Conservation (phyloP, 2,113 vertebrate genomes). For the Neotragus pygmaeus region DNA sequence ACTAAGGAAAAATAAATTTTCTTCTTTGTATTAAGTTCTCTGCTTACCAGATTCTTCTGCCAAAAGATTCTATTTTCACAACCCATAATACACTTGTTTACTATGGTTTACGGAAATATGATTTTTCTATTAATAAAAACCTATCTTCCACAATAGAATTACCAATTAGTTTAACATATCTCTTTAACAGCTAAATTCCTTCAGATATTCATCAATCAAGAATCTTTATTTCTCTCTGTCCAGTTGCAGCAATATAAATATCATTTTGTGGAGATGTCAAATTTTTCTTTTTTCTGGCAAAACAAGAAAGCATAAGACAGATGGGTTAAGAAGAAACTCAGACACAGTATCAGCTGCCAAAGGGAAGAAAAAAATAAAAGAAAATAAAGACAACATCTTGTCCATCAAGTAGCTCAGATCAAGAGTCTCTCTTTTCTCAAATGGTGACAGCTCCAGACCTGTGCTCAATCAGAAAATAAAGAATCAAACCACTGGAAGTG, state of each 20-base stretch:
- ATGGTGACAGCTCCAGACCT: background rate
- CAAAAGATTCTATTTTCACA: background rate
- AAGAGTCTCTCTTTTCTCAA: constrained; percentile 41
- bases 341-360: constrained; percentile 43
- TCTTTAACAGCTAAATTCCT: constrained; percentile 21
- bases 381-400: constrained; percentile 45
- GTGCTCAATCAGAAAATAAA: constrained; percentile 59
- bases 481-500: constrained; percentile 9
- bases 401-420: constrained; percentile 35
- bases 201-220: constrained; percentile 14
- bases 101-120: background rate
- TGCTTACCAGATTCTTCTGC: background rate
- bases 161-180: background rate
- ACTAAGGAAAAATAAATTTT: background rate
- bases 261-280: constrained; percentile 38
- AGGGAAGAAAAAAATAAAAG: background rate
- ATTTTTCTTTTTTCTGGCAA: constrained; percentile 53
- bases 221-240: constrained; percentile 32
- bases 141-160: background rate
- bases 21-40: background rate
- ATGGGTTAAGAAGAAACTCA: constrained; percentile 61
- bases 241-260: constrained; percentile 34
- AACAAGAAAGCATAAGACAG: constrained; percentile 48
- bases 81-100: background rate
- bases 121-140: background rate